These are phyloP conservation scores for Leptobrachium ailaonicum DNA, from an alignment of 2,113 vertebrate genomes.

Conservation along the genomic window DNA sequence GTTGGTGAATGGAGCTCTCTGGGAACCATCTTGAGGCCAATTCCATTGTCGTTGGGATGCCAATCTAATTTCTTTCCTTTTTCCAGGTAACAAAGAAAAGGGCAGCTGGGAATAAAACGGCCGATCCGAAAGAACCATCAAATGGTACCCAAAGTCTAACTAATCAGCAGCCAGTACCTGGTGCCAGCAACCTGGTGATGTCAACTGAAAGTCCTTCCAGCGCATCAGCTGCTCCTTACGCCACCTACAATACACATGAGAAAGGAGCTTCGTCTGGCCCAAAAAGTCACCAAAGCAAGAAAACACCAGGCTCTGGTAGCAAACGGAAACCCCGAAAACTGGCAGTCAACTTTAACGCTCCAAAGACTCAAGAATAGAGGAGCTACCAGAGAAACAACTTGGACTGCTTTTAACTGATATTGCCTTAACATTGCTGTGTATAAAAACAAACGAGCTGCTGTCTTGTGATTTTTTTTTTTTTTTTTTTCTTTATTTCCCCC, in stretches of 20 bases:
- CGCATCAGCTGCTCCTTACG: constrained; percentile 56
- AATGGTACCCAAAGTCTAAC: constrained; percentile 68
- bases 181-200: constrained; percentile 50
- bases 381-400: background rate
- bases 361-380: constrained; percentile 83
- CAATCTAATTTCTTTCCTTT: constrained; percentile 36
- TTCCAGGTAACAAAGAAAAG: constrained; percentile 96
- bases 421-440: constrained; percentile 49
- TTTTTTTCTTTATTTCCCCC: background rate
- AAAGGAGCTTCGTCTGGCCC: constrained; percentile 62
- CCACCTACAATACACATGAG: constrained; percentile 57
- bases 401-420: constrained; percentile 47
- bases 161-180: constrained; percentile 62
- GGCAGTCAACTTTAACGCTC: constrained; percentile 91
- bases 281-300: constrained; percentile 60
- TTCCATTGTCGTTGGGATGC: background rate
- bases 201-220: constrained; percentile 58
- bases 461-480: background rate
- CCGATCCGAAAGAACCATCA: constrained; percentile 77
- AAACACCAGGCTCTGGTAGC: constrained; percentile 76
- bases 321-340: constrained; percentile 90
- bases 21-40: too few species aligned
- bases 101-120: constrained; percentile 81
- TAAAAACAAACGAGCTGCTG: background rate
- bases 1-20: too few species aligned